Evolutionary conservation across 2,888 invertebrate species (phyloP), one percentile per base, ranked within the genome.

Genomic region (Helicoverpa assulta): DNA sequence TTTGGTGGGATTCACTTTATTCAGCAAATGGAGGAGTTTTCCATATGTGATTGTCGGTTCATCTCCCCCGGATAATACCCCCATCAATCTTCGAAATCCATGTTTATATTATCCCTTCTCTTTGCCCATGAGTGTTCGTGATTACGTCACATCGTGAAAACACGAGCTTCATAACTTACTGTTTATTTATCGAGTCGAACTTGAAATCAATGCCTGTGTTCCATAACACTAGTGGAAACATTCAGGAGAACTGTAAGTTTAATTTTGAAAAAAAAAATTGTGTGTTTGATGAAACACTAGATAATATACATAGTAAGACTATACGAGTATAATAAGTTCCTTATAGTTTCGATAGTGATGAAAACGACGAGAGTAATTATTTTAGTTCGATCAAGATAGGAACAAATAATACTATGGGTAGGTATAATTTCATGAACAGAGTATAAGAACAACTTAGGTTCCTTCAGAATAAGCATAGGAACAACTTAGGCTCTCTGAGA

Each of bases 1-100:
- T n/a, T n/a, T n/a, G n/a, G n/a, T n/a, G n/a, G n/a, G n/a, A n/a
- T 26, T 43, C 58, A 57, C 54, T 74, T 81, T 80, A 81, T 69
- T 83, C 67, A 56, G 50, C 70, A 61, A 58, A 74, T 75, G 65
- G 71, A 80, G 77, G 77, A 75, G 74, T 70, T 75, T 66, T 83
- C 66, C 69, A 65, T 75, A 80, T 77, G 83, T 68, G 82, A 83
- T 80, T 76, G 82, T 80, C 81, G 76, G 85, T 75, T 71, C 78
- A 67, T 83, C 80, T 78, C 78, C 77, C 75, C 33, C 70, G 83
- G 81, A 84, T 84, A 84, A 88, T 80, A 82, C 76, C 59, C 62
- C 67, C 82, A 86, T 89, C 84, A 85, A 87, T 88, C 86, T 85
- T 76, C 66, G 70, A 82, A 80, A 85, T 69, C 78, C 76, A 81